Percentiles rank a stretch among this genome's conserved stretches.
Conservation (phyloP, 2,113 vertebrate genomes). For the Colossoma macropomum region DNA sequence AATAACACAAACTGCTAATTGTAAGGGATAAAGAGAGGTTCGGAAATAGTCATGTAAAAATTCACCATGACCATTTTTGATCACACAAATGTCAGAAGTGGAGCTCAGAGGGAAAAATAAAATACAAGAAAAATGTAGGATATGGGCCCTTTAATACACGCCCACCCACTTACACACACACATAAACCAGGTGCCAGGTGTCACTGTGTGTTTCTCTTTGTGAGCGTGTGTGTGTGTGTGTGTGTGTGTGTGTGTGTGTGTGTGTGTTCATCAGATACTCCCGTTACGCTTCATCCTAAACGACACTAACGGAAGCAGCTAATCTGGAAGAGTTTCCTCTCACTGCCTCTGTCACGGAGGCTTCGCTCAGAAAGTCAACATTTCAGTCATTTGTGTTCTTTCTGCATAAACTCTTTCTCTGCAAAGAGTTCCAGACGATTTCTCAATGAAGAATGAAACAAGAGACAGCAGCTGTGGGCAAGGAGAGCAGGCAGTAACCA, state of each 20-base stretch:
- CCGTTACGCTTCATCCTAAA: neutral
- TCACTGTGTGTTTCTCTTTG: neutral
- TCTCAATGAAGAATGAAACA: constrained; percentile 1
- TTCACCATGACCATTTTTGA: too few relatives aligned
- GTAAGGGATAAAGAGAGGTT: too few relatives aligned
- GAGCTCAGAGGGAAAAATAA: too few relatives aligned
- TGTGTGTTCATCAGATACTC: neutral
- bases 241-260: neutral
- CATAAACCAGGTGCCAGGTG: neutral
- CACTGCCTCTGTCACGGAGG: neutral
- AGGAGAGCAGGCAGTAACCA: neutral
- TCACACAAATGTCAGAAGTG: too few relatives aligned
- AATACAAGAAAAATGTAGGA: too few relatives aligned
- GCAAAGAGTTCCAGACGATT: neutral
- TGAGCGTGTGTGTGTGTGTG: neutral
- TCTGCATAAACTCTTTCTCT: neutral
- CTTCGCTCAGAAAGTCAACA: neutral
- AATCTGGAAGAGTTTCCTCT: neutral
- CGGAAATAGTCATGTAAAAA: too few relatives aligned
- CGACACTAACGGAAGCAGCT: neutral
- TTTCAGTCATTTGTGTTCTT: constrained; percentile 6
- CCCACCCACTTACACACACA: neutral
- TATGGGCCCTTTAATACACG: neutral
- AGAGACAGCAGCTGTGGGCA: neutral
- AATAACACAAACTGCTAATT: too few relatives aligned